Conservation (phyloP, 2,113 vertebrate species). For the Dascyllus trimaculatus region DNA sequence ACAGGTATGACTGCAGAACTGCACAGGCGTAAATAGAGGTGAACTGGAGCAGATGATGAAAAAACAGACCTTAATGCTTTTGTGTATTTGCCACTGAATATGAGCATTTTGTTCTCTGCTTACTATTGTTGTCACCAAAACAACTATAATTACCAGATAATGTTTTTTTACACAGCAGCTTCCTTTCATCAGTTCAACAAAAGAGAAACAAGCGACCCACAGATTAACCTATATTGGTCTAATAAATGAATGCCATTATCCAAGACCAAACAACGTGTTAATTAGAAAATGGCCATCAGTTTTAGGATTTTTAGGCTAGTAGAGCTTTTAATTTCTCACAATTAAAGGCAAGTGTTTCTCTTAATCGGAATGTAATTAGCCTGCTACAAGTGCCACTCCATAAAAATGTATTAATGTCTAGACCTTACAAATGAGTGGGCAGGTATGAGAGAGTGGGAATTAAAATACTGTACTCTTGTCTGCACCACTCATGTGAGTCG, state of each 20-base stretch:
- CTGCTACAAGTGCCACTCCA: slow-evolving; percentile 40
- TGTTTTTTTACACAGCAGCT: slow-evolving; percentile 17
- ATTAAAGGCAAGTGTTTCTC: slow-evolving; percentile 46
- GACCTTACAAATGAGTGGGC: slow-evolving; percentile 54
- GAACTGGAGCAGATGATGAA: background rate
- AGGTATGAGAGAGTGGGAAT: slow-evolving; percentile 40
- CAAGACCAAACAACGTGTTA: slow-evolving; percentile 13
- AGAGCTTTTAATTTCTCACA: slow-evolving; percentile 48
- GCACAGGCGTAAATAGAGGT: background rate
- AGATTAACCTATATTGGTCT: slow-evolving; percentile 14
- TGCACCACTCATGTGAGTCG: slow-evolving; percentile 1
- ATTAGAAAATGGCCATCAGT: slow-evolving; percentile 37
- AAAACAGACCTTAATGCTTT: slow-evolving; percentile 5
- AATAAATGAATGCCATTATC: slow-evolving; percentile 37
- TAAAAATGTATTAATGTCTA: slow-evolving; percentile 46
- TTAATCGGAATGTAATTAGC: slow-evolving; percentile 46
- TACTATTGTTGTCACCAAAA: slow-evolving; percentile 9
- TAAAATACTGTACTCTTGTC: slow-evolving; percentile 16
- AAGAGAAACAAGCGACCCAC: slow-evolving; percentile 14
- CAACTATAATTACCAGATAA: background rate
- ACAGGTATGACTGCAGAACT: background rate
- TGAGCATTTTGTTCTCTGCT: background rate
- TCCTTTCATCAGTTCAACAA: slow-evolving; percentile 14
- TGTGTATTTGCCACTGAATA: slow-evolving; percentile 2
- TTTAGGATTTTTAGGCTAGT: slow-evolving; percentile 8